Conservation (phyloP, 2,888 invertebrate genomes). For the Campoplex capitator region DNA sequence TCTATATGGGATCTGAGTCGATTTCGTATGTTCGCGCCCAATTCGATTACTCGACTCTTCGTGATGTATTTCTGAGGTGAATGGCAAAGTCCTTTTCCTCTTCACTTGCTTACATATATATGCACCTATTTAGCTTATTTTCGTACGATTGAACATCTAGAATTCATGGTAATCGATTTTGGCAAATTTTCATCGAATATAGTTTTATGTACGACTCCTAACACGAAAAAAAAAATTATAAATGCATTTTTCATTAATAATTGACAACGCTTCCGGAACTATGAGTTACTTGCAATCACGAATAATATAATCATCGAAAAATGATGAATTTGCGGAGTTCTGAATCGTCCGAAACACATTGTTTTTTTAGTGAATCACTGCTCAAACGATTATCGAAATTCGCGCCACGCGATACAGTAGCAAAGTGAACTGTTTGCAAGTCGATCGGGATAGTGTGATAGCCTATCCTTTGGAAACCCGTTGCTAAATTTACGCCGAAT, state of each 20-base stretch:
- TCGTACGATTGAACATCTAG: neutral
- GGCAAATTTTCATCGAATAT: neutral
- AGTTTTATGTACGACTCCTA: neutral
- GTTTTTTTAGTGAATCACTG: neutral
- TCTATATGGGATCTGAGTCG: constrained; percentile 66
- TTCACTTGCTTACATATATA: constrained; percentile 36
- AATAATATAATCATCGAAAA: neutral
- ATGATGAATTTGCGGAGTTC: neutral
- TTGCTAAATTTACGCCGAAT: constrained; percentile 50
- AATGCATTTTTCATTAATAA: neutral
- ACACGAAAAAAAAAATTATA: neutral
- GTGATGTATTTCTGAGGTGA: constrained; percentile 69
- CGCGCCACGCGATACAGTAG: constrained; percentile 11
- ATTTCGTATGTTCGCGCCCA: constrained; percentile 70
- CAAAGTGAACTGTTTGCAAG: constrained; percentile 36
- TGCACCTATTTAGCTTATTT: neutral
- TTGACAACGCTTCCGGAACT: neutral
- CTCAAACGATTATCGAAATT: constrained; percentile 12
- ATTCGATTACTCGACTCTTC: constrained; percentile 72
- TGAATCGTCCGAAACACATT: neutral
- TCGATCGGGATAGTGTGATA: constrained; percentile 59
- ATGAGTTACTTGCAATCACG: neutral
- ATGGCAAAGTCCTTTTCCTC: constrained; percentile 49
- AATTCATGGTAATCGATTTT: constrained; percentile 1
- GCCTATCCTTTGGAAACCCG: constrained; percentile 45